These are phyloP conservation scores for Theretra japonica DNA, from an alignment of 2,888 invertebrate species.

Conservation along the genomic window DNA sequence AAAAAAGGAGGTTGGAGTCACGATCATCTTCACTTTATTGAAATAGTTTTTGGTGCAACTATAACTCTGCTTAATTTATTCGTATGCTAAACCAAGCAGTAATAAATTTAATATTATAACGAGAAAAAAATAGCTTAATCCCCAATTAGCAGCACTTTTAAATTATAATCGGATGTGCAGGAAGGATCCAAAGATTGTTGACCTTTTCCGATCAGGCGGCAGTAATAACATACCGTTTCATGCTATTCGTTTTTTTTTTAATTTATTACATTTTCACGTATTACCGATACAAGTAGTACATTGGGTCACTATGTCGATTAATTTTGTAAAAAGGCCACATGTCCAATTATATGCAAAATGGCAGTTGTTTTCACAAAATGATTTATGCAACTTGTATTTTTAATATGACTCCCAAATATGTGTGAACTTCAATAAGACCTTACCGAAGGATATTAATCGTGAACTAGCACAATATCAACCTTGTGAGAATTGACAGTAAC, in stretches of 20 bases:
- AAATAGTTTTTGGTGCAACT: too few species aligned
- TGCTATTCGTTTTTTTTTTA: neutral
- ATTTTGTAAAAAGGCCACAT: slow-evolving; percentile 9
- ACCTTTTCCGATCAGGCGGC: neutral
- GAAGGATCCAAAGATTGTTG: neutral
- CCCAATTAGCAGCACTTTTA: too few species aligned
- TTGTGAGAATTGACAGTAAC: too few species aligned
- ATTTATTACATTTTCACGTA: neutral
- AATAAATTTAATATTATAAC: too few species aligned
- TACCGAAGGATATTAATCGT: neutral
- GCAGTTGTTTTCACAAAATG: slow-evolving; percentile 5
- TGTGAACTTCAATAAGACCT: neutral
- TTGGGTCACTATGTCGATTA: slow-evolving; percentile 3
- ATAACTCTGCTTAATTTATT: too few species aligned
- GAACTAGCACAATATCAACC: neutral
- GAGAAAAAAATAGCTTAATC: too few species aligned
- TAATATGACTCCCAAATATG: neutral
- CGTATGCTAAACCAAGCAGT: too few species aligned
- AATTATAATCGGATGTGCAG: too few species aligned
- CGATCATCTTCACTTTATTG: too few species aligned
- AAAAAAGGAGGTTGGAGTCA: too few species aligned
- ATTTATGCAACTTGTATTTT: slow-evolving; percentile 9
- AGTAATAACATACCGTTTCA: neutral
- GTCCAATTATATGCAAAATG: slow-evolving; percentile 16
- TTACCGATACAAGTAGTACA: neutral